Evolutionary conservation across 1,140 invertebrate species (phyloP), one percentile per base, ranked within the genome.

Genomic region (Brachionus paranguensis): DNA sequence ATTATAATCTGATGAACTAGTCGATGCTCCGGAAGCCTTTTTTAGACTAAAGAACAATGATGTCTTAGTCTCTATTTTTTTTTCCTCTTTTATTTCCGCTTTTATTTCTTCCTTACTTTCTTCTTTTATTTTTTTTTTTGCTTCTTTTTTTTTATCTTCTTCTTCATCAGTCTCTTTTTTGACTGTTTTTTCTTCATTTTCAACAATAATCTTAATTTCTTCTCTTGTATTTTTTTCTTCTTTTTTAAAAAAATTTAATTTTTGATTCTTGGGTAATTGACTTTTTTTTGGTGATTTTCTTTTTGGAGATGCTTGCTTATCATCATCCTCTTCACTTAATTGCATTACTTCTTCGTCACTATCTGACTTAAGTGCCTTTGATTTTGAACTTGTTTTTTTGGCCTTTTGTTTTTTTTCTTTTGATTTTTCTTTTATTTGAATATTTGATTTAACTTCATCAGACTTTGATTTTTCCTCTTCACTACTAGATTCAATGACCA

Each of bases 1-100:
- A 90, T 76, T 76, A 12, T 76, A 76, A 50, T 76, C 72, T 5
- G 72, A 76, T 14, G 20, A 50, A 76, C 20, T 76, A 12, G 12
- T 41, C 12, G 72, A 76, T 47, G 72, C 72, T 27, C 72, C 72
- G 3, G 72, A 76, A 27, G 72, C 72, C 29, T 76, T 76, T 76
- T 76, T 76, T 3, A 76, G 12, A 47, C 43, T 76, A 37, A 76
- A 76, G 50, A 76, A 76, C 17, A 76, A n/a, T 27, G 72, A 76
- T 76, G 72, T 76, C 43, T 76, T 76, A 5, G 41, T 14, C 12
- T 76, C 72, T 5, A 45, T 33, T 76, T 76, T 76, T 76, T 76
- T 50, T 47, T 76, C 72, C 53, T 76, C 45, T 50, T 76, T 76
- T 5, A 11, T 12, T 20, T 76, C 72, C 24, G 17, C 45, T 74